Evolutionary conservation across 2,113 vertebrate species (phyloP).

Genomic region (Rhineura floridana): DNA sequence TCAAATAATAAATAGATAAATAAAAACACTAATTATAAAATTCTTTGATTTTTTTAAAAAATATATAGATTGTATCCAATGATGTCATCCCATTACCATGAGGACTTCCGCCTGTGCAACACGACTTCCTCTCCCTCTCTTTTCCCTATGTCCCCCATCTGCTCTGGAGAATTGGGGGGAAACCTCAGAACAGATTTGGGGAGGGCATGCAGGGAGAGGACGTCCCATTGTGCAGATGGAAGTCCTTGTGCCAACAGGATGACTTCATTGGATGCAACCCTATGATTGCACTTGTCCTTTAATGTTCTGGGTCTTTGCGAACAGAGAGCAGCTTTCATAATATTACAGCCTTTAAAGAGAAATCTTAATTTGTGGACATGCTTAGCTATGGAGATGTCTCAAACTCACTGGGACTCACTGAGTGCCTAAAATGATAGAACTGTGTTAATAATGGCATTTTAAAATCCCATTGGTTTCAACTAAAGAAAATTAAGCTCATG

Average conservation of each 20-base stretch:
- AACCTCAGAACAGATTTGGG: too few species aligned
- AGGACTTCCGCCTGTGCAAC: too few species aligned
- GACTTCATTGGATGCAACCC: not conserved
- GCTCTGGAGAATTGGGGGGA: too few species aligned
- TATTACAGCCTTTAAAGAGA: not conserved
- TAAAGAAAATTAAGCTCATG: not conserved
- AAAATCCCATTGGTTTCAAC: not conserved
- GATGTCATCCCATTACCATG: too few species aligned
- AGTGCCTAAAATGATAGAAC: not conserved
- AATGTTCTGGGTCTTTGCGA: not conserved
- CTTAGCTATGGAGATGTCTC: not conserved
- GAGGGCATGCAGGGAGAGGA: too few species aligned
- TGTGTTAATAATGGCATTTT: too few species aligned
- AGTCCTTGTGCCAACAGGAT: too few species aligned
- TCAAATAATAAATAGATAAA: too few species aligned
- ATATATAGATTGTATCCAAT: too few species aligned
- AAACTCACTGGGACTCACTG: not conserved
- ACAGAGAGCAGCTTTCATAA: not conserved
- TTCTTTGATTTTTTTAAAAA: not conserved
- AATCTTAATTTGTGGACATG: not conserved
- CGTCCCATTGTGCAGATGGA: too few species aligned
- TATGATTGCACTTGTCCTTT: not conserved
- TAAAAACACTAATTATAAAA: not conserved
- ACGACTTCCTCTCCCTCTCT: too few species aligned
- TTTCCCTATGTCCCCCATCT: too few species aligned